Evolutionary conservation across 2,888 invertebrate genomes (phyloP), one percentile per base, ranked within the genome.

Genomic region (Odontocerum albicorne): DNA sequence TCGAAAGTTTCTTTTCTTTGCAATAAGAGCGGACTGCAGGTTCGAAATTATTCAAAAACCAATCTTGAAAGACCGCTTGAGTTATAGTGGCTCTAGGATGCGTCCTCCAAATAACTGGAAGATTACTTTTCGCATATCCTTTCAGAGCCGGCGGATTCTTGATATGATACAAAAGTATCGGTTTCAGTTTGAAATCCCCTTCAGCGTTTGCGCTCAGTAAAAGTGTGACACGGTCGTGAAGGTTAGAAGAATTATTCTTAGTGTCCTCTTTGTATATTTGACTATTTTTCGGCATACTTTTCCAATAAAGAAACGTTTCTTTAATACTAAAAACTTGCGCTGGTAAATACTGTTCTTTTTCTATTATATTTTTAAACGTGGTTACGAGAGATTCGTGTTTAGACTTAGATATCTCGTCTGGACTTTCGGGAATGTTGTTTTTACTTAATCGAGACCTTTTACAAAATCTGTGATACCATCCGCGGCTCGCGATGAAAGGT

Each of bases 111-210:
- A 66, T 54, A 7, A 68, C 67, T 20, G 67, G 68, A 21, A 69
- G 60, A 54, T 63, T 51, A 20, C 53, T 58, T 55, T 68, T 70
- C 19, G 58, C 58, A 27, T 61, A 59, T 38, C 63, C 59, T 62
- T 63, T 65, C 40, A 69, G 50, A 44, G 65, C 64, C 49, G 63
- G 62, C 44, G 68, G 69, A 64, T 67, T 69, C 60, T 65, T 65
- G 16, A 64, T 64, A 22, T 62, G 60, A 62, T 69, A 65, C 39
- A 69, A 61, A 20, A 70, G 60, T 43, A 70, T 59, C 27, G 69
- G 68, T 64, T 68, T 69, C 49, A 68, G 50, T 62, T 67, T 67
- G 39, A 64, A 64, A 62, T 66, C 66, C 45, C 68, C 68, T 22
- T 57, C 60, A 19, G 66, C 66, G 64, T 69, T 70, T 15, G 62